Conservation (phyloP, 2,797 vertebrate genomes). For the Tapera naevia region DNA sequence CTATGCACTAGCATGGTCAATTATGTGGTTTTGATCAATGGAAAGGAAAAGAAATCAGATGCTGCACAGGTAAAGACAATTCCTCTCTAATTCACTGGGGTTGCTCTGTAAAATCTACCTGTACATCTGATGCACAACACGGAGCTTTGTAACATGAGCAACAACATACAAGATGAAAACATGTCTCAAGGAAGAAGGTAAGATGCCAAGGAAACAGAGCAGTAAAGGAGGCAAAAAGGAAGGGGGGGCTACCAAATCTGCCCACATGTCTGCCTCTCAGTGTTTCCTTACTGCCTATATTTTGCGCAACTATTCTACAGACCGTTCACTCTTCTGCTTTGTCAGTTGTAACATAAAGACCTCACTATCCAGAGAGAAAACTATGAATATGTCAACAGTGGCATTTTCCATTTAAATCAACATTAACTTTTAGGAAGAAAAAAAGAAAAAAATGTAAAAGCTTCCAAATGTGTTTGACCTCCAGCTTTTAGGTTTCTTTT, state of each 20-base stretch:
- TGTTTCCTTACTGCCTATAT: not conserved
- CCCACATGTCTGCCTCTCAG: not conserved
- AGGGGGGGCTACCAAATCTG: not conserved
- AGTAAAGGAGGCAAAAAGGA: not conserved
- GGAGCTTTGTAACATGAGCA: not conserved
- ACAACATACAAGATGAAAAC: not conserved
- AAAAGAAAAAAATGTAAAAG: not conserved
- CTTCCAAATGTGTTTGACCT: not conserved
- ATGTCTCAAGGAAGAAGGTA: not conserved
- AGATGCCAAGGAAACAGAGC: not conserved
- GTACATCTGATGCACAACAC: fast-evolving
- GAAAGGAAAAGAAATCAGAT: not conserved
- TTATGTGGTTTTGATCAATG: not conserved
- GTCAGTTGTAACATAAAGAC: not conserved
- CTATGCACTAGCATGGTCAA: not conserved
- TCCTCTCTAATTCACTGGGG: not conserved
- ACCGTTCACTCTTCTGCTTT: not conserved
- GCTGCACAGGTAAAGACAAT: not conserved
- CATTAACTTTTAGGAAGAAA: not conserved
- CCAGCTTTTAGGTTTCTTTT: not conserved
- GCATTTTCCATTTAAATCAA: not conserved
- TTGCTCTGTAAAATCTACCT: not conserved
- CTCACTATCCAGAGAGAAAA: not conserved
- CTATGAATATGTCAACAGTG: not conserved
- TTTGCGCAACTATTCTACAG: not conserved